A percentile compares a stretch with the other conserved stretches of the same genome.
These are phyloP conservation scores for Drepana arcuata DNA, from an alignment of 1,140 invertebrate genomes.

Conservation along the genomic window DNA sequence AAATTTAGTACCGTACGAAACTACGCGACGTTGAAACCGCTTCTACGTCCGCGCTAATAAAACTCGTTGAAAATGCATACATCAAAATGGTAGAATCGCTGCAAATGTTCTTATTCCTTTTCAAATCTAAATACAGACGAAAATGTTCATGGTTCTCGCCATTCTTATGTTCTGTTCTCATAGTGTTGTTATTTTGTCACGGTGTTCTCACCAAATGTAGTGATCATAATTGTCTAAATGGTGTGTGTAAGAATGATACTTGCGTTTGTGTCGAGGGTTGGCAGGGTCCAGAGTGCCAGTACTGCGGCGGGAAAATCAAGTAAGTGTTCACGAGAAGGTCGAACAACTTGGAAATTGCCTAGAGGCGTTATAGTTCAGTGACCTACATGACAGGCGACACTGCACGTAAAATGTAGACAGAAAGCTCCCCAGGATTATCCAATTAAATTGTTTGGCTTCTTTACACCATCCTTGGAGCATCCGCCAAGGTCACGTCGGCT, in stretches of 20 bases:
- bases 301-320: slow-evolving; percentile 93
- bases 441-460: slow-evolving; percentile 67
- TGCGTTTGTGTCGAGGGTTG: slow-evolving; percentile 92
- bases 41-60: slow-evolving; percentile 54
- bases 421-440: slow-evolving; percentile 57
- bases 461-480: slow-evolving; percentile 30
- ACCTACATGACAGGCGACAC: slow-evolving; percentile 56
- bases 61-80: slow-evolving; percentile 69
- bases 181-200: slow-evolving; percentile 70
- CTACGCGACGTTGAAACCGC: slow-evolving; percentile 57
- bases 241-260: slow-evolving; percentile 83
- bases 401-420: too few relatives aligned
- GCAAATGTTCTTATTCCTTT: slow-evolving; percentile 88
- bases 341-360: slow-evolving; percentile 10
- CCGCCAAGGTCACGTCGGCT: slow-evolving; percentile 31
- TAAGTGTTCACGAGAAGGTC: slow-evolving; percentile 67
- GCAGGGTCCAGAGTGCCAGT: slow-evolving; percentile 90
- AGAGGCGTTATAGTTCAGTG: slow-evolving; percentile 38
- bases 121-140: slow-evolving; percentile 86
- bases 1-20: slow-evolving; percentile 63
- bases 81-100: slow-evolving; percentile 82
- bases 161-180: slow-evolving; percentile 68
- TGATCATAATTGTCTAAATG: slow-evolving; percentile 63
- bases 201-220: slow-evolving; percentile 69
- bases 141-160: slow-evolving; percentile 74